Evolutionary conservation across 2,888 invertebrate genomes (phyloP).

Genomic region (Tanypteryx hageni): DNA sequence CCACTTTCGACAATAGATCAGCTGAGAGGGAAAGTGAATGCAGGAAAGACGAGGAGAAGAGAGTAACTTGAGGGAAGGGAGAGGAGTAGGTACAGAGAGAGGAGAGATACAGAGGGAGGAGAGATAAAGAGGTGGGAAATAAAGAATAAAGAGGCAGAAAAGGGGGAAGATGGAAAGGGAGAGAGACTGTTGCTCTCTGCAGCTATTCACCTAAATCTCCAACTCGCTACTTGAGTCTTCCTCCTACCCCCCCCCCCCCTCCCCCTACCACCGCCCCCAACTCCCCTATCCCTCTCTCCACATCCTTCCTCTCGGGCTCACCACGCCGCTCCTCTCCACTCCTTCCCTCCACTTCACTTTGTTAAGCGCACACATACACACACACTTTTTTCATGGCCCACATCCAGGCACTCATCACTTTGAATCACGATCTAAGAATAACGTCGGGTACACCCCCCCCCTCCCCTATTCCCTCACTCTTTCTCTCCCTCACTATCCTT

Average conservation of each 20-base stretch:
- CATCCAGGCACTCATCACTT: conserved; percentile 26
- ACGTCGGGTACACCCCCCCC: neutral
- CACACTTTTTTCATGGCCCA: neutral
- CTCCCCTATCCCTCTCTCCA: neutral
- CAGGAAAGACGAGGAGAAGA: neutral
- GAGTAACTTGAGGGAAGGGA: neutral
- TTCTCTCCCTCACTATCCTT: neutral
- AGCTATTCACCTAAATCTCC: neutral
- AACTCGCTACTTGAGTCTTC: neutral
- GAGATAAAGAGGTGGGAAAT: conserved; percentile 46
- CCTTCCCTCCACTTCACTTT: neutral
- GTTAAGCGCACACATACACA: too few species aligned
- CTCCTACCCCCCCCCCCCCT: neutral
- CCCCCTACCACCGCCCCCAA: neutral
- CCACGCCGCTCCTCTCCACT: neutral
- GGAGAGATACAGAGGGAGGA: too few species aligned
- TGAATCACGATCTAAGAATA: conserved; percentile 29
- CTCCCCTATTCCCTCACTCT: neutral
- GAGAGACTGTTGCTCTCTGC: conserved; percentile 34
- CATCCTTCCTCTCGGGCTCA: neutral
- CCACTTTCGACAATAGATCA: conserved; percentile 16
- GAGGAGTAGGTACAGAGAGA: conserved; percentile 55
- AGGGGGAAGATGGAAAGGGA: conserved; percentile 66
- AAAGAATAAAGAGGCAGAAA: conserved; percentile 54
- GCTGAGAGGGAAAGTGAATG: conserved; percentile 12